A percentile compares a stretch with the other conserved stretches of the same genome.
Conservation (phyloP, 1,140 invertebrate genomes). For the Drosophila pseudoobscura region DNA sequence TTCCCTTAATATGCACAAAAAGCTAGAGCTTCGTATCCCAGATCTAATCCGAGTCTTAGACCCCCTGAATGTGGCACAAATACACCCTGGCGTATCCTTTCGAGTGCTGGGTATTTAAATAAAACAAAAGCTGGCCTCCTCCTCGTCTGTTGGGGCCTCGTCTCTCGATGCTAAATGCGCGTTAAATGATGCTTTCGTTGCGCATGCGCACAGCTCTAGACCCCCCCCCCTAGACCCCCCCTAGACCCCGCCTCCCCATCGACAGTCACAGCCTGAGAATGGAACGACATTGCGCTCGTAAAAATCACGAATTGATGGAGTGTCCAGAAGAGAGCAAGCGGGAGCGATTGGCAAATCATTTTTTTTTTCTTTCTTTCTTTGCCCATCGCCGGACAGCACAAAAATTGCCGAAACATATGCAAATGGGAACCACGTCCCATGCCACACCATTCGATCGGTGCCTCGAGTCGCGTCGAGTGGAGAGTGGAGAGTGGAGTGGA, state of each 20-base stretch:
- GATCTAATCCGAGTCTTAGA: too few relatives aligned
- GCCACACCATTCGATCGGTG: too few relatives aligned
- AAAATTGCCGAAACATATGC: slow-evolving; percentile 81
- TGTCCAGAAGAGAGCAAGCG: slow-evolving; percentile 50
- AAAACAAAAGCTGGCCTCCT: slow-evolving; percentile 24
- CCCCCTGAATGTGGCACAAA: too few relatives aligned
- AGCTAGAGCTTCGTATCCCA: too few relatives aligned
- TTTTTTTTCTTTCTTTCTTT: slow-evolving; percentile 34
- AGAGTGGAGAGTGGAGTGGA: slow-evolving; percentile 18
- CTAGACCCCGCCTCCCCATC: not conserved
- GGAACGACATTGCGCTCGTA: slow-evolving; percentile 79
- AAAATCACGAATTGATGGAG: slow-evolving; percentile 83
- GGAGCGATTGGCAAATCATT: slow-evolving; percentile 81
- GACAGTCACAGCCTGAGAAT: slow-evolving; percentile 20
- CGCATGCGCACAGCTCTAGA: slow-evolving; percentile 35
- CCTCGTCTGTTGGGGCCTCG: not conserved
- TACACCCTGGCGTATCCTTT: too few relatives aligned
- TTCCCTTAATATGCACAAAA: too few relatives aligned
- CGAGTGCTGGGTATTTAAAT: slow-evolving; percentile 1
- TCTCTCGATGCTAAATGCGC: slow-evolving; percentile 68
- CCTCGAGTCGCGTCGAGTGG: slow-evolving; percentile 7
- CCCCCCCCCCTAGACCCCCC: not conserved
- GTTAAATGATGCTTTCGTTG: slow-evolving; percentile 82
- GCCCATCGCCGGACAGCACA: slow-evolving; percentile 18
- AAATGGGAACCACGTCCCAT: slow-evolving; percentile 49